Conservation (phyloP, 1,140 invertebrate genomes). For the Holotrichia oblita region DNA sequence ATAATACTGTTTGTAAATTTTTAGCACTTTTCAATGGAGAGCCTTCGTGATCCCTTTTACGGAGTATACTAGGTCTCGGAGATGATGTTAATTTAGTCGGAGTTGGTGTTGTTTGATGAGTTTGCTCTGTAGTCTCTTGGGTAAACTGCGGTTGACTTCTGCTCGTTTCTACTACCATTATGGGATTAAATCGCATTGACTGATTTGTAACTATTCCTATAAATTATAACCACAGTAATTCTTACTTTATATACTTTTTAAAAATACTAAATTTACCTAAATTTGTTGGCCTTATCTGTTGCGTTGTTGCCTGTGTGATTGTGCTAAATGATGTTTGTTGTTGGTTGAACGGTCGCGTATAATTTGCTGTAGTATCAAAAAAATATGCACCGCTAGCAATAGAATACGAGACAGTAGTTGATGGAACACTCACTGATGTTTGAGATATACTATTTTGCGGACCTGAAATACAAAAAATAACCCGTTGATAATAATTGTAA, state of each 20-base stretch:
- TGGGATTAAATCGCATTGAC: slow-evolving; percentile 56
- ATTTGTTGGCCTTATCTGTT: slow-evolving; percentile 48
- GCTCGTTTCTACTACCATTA: slow-evolving; percentile 56
- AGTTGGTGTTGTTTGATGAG: slow-evolving; percentile 46
- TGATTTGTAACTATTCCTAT: slow-evolving; percentile 54
- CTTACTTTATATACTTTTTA: background rate
- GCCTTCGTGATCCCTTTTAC: slow-evolving; percentile 60
- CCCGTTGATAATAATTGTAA: background rate
- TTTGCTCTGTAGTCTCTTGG: slow-evolving; percentile 43
- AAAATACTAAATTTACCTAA: slow-evolving; percentile 45
- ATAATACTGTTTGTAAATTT: slow-evolving; percentile 63
- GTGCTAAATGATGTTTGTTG: slow-evolving; percentile 51
- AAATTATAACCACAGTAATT: background rate
- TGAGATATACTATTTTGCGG: slow-evolving; percentile 47
- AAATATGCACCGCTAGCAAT: slow-evolving; percentile 54
- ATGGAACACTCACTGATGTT: slow-evolving; percentile 45
- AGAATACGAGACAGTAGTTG: slow-evolving; percentile 53
- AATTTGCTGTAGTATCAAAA: slow-evolving; percentile 53
- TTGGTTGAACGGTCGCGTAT: slow-evolving; percentile 51
- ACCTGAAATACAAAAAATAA: slow-evolving; percentile 43
- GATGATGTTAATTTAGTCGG: slow-evolving; percentile 57
- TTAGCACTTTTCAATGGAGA: slow-evolving; percentile 57
- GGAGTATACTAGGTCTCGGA: slow-evolving; percentile 59
- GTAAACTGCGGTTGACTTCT: slow-evolving; percentile 41
- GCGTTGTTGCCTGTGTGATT: slow-evolving; percentile 48